Conservation (phyloP, 2,888 invertebrate species). For the Drosophila planitibia region DNA sequence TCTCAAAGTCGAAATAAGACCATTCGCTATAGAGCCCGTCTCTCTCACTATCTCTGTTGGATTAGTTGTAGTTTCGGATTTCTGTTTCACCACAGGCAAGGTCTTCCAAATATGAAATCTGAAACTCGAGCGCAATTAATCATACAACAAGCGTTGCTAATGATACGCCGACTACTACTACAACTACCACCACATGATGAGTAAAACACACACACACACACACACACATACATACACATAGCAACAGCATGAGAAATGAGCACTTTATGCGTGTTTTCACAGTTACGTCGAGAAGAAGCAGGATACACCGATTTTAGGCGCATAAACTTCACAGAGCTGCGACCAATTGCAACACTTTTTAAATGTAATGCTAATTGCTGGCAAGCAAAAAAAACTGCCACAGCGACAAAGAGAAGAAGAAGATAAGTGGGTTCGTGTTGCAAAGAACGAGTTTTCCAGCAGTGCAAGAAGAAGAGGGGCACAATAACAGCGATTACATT, state of each 20-base stretch:
- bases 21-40: neutral
- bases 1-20: neutral
- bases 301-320: neutral
- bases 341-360: neutral
- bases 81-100: constrained; percentile 1
- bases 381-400: neutral
- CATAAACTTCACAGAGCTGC: neutral
- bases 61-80: neutral
- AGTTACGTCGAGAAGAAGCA: constrained; percentile 8
- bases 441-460: neutral
- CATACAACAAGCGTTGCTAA: constrained; percentile 28
- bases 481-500: constrained; percentile 32
- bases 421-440: neutral
- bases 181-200: constrained; percentile 1
- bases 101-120: constrained; percentile 7
- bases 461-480: neutral
- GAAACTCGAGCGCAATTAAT: constrained; percentile 22
- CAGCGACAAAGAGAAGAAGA: neutral
- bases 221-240: neutral
- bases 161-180: constrained; percentile 1
- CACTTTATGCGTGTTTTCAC: neutral
- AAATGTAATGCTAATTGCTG: constrained; percentile 22
- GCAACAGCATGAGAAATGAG: neutral
- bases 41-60: neutral
- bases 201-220: neutral